phyloP scores from a whole-genome alignment of 2,113 vertebrate species.

The Oxyruncus cristatus region DNA sequence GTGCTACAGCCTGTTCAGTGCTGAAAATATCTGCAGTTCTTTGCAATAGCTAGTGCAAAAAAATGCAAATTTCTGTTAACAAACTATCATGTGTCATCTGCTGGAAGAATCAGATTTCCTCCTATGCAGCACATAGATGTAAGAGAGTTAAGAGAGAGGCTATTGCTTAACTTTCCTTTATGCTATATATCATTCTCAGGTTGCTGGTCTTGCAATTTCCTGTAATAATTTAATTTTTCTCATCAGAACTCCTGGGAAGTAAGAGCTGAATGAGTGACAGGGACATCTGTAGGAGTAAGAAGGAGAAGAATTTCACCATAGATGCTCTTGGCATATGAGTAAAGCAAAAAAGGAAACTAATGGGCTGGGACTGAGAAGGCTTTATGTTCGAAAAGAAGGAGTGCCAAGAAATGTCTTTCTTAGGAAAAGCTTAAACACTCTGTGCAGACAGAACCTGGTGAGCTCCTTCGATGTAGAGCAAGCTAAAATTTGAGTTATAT shows the following conservation, averaged over 20 bases:
- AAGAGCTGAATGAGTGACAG: background rate
- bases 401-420: slow-evolving; percentile 30
- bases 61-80: background rate
- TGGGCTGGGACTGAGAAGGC: background rate
- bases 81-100: background rate
- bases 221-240: background rate
- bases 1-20: background rate
- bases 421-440: background rate
- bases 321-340: background rate
- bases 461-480: background rate
- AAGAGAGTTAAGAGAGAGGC: background rate
- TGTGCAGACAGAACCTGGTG: background rate
- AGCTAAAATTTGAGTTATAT: background rate
- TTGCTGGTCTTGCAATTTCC: background rate
- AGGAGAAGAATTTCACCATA: background rate
- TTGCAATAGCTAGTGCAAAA: background rate
- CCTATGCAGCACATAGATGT: background rate
- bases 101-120: background rate
- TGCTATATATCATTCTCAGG: background rate
- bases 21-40: background rate
- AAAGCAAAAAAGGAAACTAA: slow-evolving; percentile 27
- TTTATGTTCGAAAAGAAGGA: background rate
- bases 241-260: background rate
- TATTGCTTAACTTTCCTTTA: background rate
- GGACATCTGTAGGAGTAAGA: slow-evolving; percentile 15